These are phyloP conservation scores for Tricholauxania praeusta DNA, from an alignment of 2,888 invertebrate species.

Conservation along the genomic window DNA sequence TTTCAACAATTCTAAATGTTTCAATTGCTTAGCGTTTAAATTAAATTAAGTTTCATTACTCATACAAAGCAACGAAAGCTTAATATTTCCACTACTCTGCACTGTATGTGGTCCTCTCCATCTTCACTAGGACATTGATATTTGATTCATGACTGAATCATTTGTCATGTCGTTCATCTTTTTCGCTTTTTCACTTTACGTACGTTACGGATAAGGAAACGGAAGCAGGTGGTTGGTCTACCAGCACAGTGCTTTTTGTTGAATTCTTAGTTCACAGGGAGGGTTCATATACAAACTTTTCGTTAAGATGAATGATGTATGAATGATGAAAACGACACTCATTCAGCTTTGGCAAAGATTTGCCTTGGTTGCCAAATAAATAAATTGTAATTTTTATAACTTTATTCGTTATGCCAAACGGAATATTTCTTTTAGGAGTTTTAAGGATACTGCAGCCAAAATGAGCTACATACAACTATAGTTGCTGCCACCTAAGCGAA, in stretches of 20 bases:
- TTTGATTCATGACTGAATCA: conserved; percentile 64
- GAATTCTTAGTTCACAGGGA: no score
- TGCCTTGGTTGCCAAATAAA: conserved; percentile 36
- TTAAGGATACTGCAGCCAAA: no score
- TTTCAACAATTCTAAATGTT: conserved; percentile 15
- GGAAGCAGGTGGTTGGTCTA: conserved; percentile 44
- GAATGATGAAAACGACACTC: conserved; percentile 38
- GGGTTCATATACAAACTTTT: background rate
- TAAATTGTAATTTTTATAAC: conserved; percentile 47
- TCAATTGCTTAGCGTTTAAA: conserved; percentile 49
- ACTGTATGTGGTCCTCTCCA: background rate
- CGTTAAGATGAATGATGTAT: conserved; percentile 24
- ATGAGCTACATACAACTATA: background rate
- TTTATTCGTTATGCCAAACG: background rate
- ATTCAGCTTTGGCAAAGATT: conserved; percentile 1
- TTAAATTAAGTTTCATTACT: conserved; percentile 53
- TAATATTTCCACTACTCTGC: background rate
- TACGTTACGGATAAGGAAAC: conserved; percentile 30
- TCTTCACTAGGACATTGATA: conserved; percentile 59
- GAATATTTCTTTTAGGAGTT: no score
- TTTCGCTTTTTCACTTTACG: conserved; percentile 46
- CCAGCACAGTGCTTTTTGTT: background rate
- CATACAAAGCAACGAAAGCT: conserved; percentile 7
- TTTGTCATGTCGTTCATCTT: conserved; percentile 64
- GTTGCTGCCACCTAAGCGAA: conserved; percentile 19